phyloP scores from a whole-genome alignment of 2,113 vertebrate genomes.

The Lamprologus lemairii region DNA sequence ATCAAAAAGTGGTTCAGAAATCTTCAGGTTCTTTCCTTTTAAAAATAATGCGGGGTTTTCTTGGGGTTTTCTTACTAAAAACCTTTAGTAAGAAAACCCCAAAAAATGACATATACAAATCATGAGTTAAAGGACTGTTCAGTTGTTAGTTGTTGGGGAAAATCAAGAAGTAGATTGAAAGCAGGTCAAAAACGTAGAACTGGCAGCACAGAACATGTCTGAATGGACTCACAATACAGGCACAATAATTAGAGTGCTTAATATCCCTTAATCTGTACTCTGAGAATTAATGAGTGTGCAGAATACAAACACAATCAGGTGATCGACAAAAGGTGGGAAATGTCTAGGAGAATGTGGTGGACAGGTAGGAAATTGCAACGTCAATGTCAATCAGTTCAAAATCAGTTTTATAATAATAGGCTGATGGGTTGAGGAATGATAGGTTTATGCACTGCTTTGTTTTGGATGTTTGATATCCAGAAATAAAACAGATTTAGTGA shows the following conservation, averaged over 20 bases:
- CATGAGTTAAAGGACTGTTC: neutral
- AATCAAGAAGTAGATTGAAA: neutral
- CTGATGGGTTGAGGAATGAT: neutral
- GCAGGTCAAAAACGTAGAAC: neutral
- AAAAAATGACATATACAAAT: neutral
- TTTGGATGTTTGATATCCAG: neutral
- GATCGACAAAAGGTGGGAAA: neutral
- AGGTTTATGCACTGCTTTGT: neutral
- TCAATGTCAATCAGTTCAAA: neutral
- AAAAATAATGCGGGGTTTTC: neutral
- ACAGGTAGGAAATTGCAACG: neutral
- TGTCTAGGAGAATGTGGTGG: neutral
- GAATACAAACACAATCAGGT: neutral
- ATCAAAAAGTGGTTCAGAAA: neutral
- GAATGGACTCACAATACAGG: neutral
- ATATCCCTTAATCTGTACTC: neutral
- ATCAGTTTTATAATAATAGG: neutral
- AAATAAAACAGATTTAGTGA: neutral
- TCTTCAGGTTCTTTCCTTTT: neutral
- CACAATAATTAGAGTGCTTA: neutral
- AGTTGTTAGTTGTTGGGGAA: neutral
- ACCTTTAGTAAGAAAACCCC: rapidly evolving
- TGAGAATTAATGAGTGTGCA: neutral
- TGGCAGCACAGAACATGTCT: neutral
- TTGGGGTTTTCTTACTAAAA: too few species aligned